Evolutionary conservation across 2,888 invertebrate genomes (phyloP).

Genomic region (Pachydiplax longipennis): DNA sequence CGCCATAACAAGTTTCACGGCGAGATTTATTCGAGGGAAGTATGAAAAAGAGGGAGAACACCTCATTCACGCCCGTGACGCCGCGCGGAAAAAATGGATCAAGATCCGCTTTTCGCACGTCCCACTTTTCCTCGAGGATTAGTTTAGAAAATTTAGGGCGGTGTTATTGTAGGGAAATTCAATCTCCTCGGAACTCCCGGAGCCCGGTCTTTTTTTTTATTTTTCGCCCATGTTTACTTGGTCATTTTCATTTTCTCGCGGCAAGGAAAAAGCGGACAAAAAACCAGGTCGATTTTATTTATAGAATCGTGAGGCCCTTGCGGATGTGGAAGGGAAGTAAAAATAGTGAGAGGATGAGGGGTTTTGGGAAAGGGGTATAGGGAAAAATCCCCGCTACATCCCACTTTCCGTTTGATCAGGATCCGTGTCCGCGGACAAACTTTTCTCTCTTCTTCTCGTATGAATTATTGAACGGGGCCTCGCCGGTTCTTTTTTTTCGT

Average conservation of each 20-base stretch:
- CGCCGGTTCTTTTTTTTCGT: background rate
- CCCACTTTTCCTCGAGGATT: background rate
- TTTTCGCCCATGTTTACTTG: background rate
- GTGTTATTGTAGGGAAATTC: background rate
- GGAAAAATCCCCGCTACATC: background rate
- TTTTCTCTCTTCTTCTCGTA: background rate
- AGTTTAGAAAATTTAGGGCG: background rate
- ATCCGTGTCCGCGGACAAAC: constrained; percentile 21
- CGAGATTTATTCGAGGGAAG: background rate
- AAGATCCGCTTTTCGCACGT: background rate
- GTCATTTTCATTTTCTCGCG: background rate
- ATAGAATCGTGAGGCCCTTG: background rate
- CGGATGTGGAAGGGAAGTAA: background rate
- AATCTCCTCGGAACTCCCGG: background rate
- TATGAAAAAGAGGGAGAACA: background rate
- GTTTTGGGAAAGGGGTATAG: background rate
- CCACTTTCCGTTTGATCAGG: constrained; percentile 8
- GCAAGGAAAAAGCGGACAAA: background rate
- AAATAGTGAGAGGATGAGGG: background rate
- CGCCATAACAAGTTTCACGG: background rate
- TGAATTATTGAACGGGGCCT: constrained; percentile 24
- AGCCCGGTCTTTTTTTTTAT: background rate
- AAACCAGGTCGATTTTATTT: background rate
- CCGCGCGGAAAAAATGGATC: background rate
- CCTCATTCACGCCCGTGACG: background rate